These are phyloP conservation scores for Criorhina ranunculi DNA, from an alignment of 2,888 invertebrate species.

Conservation along the genomic window DNA sequence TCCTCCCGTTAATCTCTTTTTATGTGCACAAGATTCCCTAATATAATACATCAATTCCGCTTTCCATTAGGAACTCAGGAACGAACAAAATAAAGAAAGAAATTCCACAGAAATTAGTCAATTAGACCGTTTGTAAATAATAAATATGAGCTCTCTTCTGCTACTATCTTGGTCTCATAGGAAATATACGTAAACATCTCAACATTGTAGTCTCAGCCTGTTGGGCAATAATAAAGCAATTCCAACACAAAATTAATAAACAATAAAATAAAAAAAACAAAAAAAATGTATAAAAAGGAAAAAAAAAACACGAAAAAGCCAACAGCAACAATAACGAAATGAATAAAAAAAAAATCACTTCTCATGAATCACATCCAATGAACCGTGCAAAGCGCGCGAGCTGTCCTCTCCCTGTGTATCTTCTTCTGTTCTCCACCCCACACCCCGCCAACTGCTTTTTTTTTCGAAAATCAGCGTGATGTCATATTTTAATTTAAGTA, in stretches of 20 bases:
- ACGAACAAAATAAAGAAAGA: neutral
- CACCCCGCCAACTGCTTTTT: neutral
- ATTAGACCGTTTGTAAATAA: constrained; percentile 53
- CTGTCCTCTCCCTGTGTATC: constrained; percentile 5
- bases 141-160: constrained; percentile 13
- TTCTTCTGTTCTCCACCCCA: neutral
- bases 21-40: neutral
- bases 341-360: constrained; percentile 17
- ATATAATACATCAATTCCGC: neutral
- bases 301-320: constrained; percentile 2
- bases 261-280: constrained; percentile 30
- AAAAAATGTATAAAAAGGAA: neutral
- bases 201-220: neutral
- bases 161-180: neutral
- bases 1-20: neutral
- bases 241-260: constrained; percentile 31
- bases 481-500: constrained; percentile 72
- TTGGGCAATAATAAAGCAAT: constrained; percentile 45
- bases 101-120: constrained; percentile 39
- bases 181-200: constrained; percentile 13
- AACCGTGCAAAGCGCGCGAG: constrained; percentile 28
- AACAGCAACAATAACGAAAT: neutral
- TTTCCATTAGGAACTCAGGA: constrained; percentile 1
- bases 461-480: constrained; percentile 56
- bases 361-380: constrained; percentile 53